phyloP scores from a whole-genome alignment of 2,113 vertebrate genomes.

The Machaerirhynchus nigripectus region DNA sequence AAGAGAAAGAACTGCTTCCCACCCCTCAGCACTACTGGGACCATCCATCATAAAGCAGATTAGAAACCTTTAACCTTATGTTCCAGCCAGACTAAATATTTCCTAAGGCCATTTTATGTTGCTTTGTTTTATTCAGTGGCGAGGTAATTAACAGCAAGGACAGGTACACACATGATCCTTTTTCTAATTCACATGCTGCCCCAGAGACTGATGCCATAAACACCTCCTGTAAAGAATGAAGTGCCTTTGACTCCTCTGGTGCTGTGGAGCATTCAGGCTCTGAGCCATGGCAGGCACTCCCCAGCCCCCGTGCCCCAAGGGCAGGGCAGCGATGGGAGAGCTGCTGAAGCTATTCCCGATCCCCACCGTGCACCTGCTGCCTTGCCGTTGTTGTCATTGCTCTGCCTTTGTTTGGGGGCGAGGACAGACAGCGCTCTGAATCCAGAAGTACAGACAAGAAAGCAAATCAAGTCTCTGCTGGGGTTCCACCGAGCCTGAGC shows the following conservation, averaged over 20 bases:
- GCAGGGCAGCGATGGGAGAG: neutral
- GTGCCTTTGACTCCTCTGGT: neutral
- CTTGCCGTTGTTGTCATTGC: neutral
- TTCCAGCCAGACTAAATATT: neutral
- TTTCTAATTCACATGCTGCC: neutral
- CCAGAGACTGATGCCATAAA: neutral
- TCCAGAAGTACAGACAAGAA: neutral
- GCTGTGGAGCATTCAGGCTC: neutral
- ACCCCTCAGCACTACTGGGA: neutral
- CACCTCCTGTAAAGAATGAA: neutral
- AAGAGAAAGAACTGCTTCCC: neutral
- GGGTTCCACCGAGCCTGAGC: neutral
- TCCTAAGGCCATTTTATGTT: constrained; percentile 20
- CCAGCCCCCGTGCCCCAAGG: neutral
- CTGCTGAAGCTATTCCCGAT: neutral
- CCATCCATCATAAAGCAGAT: neutral
- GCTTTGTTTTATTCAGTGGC: neutral
- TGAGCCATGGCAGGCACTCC: neutral
- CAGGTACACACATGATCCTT: neutral
- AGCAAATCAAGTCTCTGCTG: neutral
- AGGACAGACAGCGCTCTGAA: neutral
- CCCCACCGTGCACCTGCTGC: neutral
- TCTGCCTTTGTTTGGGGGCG: neutral
- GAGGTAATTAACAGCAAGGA: constrained; percentile 46
- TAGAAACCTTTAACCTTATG: constrained; percentile 28